These are phyloP conservation scores for Cyclophora punctaria DNA, from an alignment of 2,888 invertebrate genomes.

Conservation along the genomic window DNA sequence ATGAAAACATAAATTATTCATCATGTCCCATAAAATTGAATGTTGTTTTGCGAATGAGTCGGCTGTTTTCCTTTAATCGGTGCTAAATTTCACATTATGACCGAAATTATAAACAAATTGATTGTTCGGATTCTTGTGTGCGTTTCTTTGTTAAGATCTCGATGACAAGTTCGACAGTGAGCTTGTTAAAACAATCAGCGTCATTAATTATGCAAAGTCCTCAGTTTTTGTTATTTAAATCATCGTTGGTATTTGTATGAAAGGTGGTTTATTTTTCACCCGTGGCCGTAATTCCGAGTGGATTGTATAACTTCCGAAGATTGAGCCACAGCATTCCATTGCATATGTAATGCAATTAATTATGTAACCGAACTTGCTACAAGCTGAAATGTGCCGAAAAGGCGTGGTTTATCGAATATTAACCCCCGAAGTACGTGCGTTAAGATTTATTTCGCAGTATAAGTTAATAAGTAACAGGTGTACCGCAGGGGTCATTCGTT, in stretches of 20 bases:
- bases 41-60: constrained; percentile 12
- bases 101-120: not conserved
- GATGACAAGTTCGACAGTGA: no score
- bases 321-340: constrained; percentile 17
- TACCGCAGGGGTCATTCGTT: constrained; percentile 43
- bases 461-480: constrained; percentile 31
- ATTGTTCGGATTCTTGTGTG: not conserved
- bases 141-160: no score
- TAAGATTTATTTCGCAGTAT: constrained; percentile 6
- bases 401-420: constrained; percentile 6
- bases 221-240: constrained; percentile 28
- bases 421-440: constrained; percentile 1
- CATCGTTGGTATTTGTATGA: constrained; percentile 38
- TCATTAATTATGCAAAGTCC: constrained; percentile 31
- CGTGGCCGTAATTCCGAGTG: constrained; percentile 21
- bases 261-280: constrained; percentile 32
- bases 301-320: constrained; percentile 19
- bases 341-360: constrained; percentile 19
- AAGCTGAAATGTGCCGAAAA: not conserved
- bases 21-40: constrained; percentile 8
- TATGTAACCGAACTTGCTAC: constrained; percentile 12
- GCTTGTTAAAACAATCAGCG: no score
- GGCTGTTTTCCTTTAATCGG: constrained; percentile 7
- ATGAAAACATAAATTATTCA: constrained; percentile 6
- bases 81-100: constrained; percentile 1